phyloP scores from a whole-genome alignment of 2,797 vertebrate species.

The Rousettus madagascariensis region DNA sequence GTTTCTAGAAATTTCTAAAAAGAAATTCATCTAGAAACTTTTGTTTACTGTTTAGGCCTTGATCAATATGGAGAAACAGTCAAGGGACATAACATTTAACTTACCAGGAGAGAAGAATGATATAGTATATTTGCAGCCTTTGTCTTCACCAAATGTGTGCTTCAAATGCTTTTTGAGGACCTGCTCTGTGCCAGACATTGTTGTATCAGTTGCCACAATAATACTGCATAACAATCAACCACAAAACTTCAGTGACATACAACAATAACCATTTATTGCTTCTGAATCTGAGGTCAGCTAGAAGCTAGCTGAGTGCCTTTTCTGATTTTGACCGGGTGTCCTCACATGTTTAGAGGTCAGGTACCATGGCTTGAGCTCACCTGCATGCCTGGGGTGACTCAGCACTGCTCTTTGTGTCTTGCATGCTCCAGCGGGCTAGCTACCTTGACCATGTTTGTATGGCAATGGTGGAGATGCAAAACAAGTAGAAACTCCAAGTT shows the following conservation, averaged over 20 bases:
- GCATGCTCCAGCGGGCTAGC: neutral
- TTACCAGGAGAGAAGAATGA: neutral
- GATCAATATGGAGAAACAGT: neutral
- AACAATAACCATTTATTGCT: neutral
- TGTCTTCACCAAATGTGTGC: neutral
- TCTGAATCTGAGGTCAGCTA: neutral
- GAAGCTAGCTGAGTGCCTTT: neutral
- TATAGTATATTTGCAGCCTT: neutral
- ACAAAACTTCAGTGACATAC: neutral
- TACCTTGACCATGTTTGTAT: rapidly evolving
- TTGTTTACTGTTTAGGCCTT: neutral
- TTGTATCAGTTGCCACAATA: neutral
- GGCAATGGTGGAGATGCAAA: neutral
- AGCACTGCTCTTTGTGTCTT: neutral
- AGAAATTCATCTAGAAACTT: neutral
- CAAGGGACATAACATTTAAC: neutral
- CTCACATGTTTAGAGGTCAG: neutral
- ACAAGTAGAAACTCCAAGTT: neutral
- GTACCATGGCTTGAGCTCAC: neutral
- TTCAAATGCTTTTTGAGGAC: neutral
- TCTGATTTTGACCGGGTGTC: neutral
- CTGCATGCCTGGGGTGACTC: neutral
- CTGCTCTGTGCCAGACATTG: neutral
- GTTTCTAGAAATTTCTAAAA: slow-evolving; percentile 28
- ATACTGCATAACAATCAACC: neutral